phyloP scores from a whole-genome alignment of 53 echinoderm and acorn worm genomes.

The Temnopleurus reevesii region DNA sequence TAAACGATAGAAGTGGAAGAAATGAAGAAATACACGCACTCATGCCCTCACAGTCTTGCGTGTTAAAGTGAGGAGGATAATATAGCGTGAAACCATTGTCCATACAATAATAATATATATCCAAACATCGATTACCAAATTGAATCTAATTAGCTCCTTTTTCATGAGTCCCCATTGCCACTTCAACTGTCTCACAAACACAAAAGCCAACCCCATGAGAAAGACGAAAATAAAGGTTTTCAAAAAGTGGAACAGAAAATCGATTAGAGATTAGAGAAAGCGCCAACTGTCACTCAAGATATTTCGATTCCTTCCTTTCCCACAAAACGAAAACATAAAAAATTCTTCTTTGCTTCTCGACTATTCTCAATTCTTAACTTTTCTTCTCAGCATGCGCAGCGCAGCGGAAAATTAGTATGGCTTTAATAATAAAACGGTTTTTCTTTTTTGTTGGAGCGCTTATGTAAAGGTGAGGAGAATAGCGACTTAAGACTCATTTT shows the following conservation, averaged over 20 bases:
- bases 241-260: constrained; percentile 18
- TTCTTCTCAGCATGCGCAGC: constrained; percentile 5
- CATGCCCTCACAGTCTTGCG: neutral
- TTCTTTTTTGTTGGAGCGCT: neutral
- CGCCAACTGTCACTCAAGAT: constrained; percentile 5
- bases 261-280: constrained; percentile 22
- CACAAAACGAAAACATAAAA: constrained; percentile 32
- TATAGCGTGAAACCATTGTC: neutral
- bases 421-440: neutral
- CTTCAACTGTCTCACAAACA: neutral
- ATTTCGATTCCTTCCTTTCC: constrained; percentile 2
- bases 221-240: neutral
- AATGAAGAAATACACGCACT: neutral
- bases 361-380: neutral
- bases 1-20: no score
- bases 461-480: neutral
- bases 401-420: constrained; percentile 16
- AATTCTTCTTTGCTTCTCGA: neutral
- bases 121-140: constrained; percentile 29
- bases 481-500: constrained; percentile 1
- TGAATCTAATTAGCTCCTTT: constrained; percentile 46
- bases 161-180: neutral
- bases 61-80: neutral
- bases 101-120: neutral
- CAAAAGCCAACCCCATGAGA: neutral